A percentile compares a stretch with the other conserved stretches of the same genome.
These are phyloP conservation scores for Anableps anableps DNA, from an alignment of 2,797 vertebrate species.

Conservation along the genomic window DNA sequence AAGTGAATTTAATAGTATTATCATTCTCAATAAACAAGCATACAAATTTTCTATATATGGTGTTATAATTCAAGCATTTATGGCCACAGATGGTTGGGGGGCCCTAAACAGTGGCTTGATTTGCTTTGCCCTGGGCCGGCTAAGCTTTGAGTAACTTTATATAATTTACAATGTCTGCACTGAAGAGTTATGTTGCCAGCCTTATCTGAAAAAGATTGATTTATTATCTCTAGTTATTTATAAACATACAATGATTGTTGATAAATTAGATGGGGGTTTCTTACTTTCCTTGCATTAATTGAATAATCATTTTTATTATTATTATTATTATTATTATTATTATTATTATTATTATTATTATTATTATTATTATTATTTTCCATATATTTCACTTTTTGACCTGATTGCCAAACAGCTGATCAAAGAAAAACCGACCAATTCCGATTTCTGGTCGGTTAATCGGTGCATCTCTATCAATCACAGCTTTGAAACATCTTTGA, in stretches of 20 bases:
- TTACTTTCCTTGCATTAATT: background rate
- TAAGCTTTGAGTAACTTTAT: background rate
- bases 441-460: background rate
- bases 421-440: background rate
- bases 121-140: background rate
- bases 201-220: background rate
- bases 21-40: background rate
- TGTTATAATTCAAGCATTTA: background rate
- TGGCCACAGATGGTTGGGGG: background rate
- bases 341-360: no score
- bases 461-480: background rate
- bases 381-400: background rate
- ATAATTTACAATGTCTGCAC: background rate
- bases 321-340: no score
- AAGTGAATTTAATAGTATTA: background rate
- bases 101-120: background rate
- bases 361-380: no score
- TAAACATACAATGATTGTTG: background rate
- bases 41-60: background rate
- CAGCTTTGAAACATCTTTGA: background rate
- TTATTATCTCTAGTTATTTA: background rate
- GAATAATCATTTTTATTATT: no score
- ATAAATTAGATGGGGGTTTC: background rate
- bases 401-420: background rate
- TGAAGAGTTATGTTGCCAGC: background rate